Evolutionary conservation across 2,888 invertebrate species (phyloP).

Genomic region (Xestobium rufovillosum): DNA sequence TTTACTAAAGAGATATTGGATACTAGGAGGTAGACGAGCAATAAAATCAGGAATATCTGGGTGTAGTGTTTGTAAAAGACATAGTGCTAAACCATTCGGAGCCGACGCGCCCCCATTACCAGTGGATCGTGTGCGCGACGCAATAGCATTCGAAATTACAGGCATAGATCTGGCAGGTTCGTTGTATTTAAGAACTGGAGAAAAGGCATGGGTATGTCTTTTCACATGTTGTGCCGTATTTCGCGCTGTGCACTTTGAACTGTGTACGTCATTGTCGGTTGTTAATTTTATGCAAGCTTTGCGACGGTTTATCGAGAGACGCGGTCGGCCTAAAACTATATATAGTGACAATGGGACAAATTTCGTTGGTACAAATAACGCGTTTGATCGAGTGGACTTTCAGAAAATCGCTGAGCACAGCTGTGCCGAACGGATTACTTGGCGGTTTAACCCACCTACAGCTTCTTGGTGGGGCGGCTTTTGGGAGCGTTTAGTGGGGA

Average conservation of each 20-base stretch:
- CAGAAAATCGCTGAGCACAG: slow-evolving; percentile 17
- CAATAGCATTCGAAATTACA: slow-evolving; percentile 24
- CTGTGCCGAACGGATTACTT: slow-evolving; percentile 18
- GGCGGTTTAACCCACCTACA: slow-evolving; percentile 34
- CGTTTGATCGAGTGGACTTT: slow-evolving; percentile 23
- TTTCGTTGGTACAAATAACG: too few species aligned
- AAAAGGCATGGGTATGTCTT: slow-evolving; percentile 32
- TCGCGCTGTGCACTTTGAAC: slow-evolving; percentile 35
- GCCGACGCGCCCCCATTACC: too few species aligned
- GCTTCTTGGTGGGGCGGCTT: slow-evolving; percentile 40
- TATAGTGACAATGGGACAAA: slow-evolving; percentile 37
- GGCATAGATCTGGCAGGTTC: slow-evolving; percentile 39
- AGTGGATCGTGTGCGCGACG: slow-evolving; percentile 23
- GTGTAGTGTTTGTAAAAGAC: slow-evolving; percentile 13
- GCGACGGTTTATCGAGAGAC: slow-evolving; percentile 16
- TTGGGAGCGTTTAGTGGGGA: slow-evolving; percentile 36
- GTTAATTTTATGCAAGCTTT: slow-evolving; percentile 28
- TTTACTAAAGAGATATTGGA: too few species aligned
- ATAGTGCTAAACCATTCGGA: slow-evolving; percentile 16
- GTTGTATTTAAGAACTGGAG: slow-evolving; percentile 25
- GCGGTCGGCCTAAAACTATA: slow-evolving; percentile 29
- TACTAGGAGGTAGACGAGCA: slow-evolving; percentile 1
- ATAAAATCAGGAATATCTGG: slow-evolving; percentile 4
- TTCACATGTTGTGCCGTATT: slow-evolving; percentile 38
- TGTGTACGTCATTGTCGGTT: slow-evolving; percentile 27